These are phyloP conservation scores for Samia ricini DNA, from an alignment of 1,140 invertebrate genomes.

Conservation along the genomic window DNA sequence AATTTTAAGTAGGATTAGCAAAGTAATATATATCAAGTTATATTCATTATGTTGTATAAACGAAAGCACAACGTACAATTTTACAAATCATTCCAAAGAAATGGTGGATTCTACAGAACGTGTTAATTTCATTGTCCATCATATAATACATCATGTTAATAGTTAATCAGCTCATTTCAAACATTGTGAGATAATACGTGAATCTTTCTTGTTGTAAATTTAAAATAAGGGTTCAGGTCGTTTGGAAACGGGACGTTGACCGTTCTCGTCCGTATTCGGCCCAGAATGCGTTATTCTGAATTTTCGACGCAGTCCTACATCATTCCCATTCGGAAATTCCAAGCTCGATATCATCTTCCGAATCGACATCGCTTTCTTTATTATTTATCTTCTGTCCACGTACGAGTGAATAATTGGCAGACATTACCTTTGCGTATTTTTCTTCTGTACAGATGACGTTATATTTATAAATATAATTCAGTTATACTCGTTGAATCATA, in stretches of 20 bases:
- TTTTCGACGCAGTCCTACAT: conserved; percentile 58
- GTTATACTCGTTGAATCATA: too few species aligned
- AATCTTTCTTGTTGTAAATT: conserved; percentile 41
- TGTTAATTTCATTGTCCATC: conserved; percentile 21
- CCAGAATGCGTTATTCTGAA: conserved; percentile 68
- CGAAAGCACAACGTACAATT: background rate
- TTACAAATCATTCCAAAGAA: background rate
- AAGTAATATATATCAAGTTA: too few species aligned
- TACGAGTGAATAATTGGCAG: conserved; percentile 40
- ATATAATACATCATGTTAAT: conserved; percentile 13
- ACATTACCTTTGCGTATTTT: conserved; percentile 34
- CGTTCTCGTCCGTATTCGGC: conserved; percentile 51
- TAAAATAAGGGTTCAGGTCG: conserved; percentile 32
- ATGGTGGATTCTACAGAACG: conserved; percentile 13
- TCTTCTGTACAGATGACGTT: too few species aligned
- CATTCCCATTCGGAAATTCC: conserved; percentile 69
- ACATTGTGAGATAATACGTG: conserved; percentile 32
- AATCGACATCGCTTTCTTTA: conserved; percentile 61
- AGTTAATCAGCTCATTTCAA: conserved; percentile 30
- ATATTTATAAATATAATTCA: too few species aligned
- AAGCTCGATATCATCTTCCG: conserved; percentile 66
- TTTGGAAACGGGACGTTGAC: conserved; percentile 59
- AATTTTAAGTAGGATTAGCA: too few species aligned
- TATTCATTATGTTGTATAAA: too few species aligned
- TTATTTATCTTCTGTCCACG: conserved; percentile 51